Evolutionary conservation across 2,888 invertebrate species (phyloP), one percentile per base, ranked within the genome.

Genomic region (Erebia ligea): DNA sequence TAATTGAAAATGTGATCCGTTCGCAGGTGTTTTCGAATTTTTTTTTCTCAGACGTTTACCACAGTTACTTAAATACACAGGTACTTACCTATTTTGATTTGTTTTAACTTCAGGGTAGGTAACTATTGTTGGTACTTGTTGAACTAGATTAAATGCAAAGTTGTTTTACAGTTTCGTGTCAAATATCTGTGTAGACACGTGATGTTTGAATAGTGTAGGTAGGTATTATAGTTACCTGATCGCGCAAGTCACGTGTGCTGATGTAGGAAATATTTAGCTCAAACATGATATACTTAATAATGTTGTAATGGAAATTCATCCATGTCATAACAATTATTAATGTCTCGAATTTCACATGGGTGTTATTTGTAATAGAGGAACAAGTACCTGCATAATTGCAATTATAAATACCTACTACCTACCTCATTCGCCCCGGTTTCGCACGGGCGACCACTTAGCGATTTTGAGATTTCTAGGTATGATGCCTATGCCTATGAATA

Each of bases 221-320:
- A 34, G 34, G 34, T 34, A 34, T 34, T 34, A 5, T 6, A 34
- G 34, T 34, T 73, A 76, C 73, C 69, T 75, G 66, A 75, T 72
- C 73, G 69, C 72, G 69, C 75, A 67, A 71, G 76, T 84, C 86
- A 85, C 84, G 84, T 85, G 86, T 85, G 81, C 77, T 78, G 75
- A 82, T 70, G 78, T 63, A 75, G 74, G 67, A 25, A 68, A 76
- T 76, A 75, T 79, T 80, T 76, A 75, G 71, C 69, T 69, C 74
- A 77, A 79, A 73, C 71, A 77, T 81, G 79, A 81, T 79, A 78
- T 81, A n/a, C n/a, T n/a, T n/a, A 81, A 82, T 76, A 75, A 67
- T 73, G 71, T 69, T 76, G 73, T 71, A 77, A 76, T 72, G 54
- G 66, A 74, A 74, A 73, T 69, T 69, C 68, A 78, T 58, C 71